Evolutionary conservation across 2,797 vertebrate genomes (phyloP).

Genomic region (Anableps anableps): DNA sequence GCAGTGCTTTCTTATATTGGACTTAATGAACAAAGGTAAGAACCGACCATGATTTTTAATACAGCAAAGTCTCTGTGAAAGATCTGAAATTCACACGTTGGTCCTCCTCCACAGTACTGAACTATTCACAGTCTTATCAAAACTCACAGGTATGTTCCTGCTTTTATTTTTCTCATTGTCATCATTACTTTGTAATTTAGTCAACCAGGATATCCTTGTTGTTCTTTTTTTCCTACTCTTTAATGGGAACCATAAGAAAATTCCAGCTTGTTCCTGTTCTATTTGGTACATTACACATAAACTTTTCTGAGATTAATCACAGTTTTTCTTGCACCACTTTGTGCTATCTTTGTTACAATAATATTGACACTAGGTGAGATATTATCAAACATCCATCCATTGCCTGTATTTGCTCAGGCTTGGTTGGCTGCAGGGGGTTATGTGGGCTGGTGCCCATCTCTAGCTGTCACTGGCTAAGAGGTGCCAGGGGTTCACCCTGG

Average conservation of each 20-base stretch:
- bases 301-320: not conserved
- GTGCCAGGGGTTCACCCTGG: not conserved
- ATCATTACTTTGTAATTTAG: not conserved
- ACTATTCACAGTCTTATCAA: constrained; percentile 57
- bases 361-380: constrained; percentile 26
- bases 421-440: not conserved
- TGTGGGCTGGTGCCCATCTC: not conserved
- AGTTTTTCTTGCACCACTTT: constrained; percentile 26
- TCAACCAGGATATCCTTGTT: not conserved
- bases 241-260: not conserved
- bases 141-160: constrained; percentile 63
- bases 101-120: constrained; percentile 51
- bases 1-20: constrained; percentile 59
- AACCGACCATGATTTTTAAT: not conserved
- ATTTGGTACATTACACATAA: not conserved
- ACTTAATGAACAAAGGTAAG: constrained; percentile 61
- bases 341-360: constrained; percentile 49
- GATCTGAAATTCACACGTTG: constrained; percentile 5
- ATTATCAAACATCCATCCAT: not conserved
- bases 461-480: not conserved
- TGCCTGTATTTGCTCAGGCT: not conserved
- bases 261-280: not conserved
- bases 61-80: not conserved
- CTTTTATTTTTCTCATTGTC: not conserved
- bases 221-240: not conserved